Percentiles rank a stretch among this genome's conserved stretches.
Evolutionary conservation across 2,113 vertebrate species (phyloP).

Genomic region (Osmerus mordax): DNA sequence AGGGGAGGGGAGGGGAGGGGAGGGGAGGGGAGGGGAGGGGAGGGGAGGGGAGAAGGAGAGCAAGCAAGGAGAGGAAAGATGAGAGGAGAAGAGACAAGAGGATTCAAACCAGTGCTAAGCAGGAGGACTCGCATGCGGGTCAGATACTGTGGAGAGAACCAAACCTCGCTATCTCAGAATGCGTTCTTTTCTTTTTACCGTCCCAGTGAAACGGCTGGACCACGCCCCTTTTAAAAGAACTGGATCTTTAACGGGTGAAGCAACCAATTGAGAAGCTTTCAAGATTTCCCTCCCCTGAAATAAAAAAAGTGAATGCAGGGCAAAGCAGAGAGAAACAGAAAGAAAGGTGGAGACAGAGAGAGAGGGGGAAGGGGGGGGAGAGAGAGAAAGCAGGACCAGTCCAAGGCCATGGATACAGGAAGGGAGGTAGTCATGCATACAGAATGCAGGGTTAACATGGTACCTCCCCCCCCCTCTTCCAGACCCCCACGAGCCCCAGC

Average conservation of each 20-base stretch:
- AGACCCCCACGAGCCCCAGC: neutral
- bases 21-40: neutral
- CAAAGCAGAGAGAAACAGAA: neutral
- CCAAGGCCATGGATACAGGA: neutral
- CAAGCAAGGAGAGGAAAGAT: conserved; percentile 23
- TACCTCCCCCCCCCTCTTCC: neutral
- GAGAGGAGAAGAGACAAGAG: neutral
- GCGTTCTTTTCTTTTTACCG: neutral
- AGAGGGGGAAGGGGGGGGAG: too few species aligned
- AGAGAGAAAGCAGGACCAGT: neutral
- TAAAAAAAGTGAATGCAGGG: neutral
- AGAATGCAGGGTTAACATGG: neutral
- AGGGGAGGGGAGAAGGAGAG: neutral
- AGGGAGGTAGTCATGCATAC: conserved; percentile 2
- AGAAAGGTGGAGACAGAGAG: too few species aligned
- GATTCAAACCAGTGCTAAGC: neutral
- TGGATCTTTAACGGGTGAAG: neutral
- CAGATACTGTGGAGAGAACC: neutral
- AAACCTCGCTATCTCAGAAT: neutral
- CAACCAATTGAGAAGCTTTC: neutral
- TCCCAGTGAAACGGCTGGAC: neutral
- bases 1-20: neutral
- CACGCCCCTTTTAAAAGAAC: neutral
- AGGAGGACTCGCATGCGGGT: neutral
- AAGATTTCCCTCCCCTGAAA: conserved; percentile 9